phyloP scores from a whole-genome alignment of 2,888 invertebrate species.

The Diadegma fenestrale region DNA sequence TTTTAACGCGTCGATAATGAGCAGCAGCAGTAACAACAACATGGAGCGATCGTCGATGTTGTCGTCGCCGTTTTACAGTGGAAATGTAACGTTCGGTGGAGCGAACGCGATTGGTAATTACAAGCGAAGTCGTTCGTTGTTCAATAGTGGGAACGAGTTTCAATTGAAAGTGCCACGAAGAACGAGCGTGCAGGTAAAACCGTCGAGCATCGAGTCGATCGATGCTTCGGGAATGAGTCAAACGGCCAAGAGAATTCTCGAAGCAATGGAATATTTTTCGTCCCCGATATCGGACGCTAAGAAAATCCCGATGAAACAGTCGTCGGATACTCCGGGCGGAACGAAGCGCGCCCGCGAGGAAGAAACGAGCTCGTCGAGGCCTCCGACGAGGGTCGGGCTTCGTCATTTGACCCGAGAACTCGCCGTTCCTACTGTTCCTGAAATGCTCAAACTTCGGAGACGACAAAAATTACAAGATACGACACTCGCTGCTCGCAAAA shows the following conservation, averaged over 20 bases:
- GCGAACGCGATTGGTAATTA: constrained; percentile 85
- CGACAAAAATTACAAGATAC: constrained; percentile 87
- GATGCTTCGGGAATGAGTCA: constrained; percentile 87
- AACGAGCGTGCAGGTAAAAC: constrained; percentile 85
- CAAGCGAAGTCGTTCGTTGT: constrained; percentile 75
- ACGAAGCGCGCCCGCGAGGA: constrained; percentile 74
- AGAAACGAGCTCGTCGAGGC: constrained; percentile 65
- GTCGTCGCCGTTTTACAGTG: constrained; percentile 91
- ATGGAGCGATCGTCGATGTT: constrained; percentile 83
- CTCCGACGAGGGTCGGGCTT: constrained; percentile 78
- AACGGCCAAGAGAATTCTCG: constrained; percentile 92
- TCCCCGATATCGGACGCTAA: constrained; percentile 92
- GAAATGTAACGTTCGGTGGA: constrained; percentile 91
- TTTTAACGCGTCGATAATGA: constrained; percentile 85
- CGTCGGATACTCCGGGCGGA: constrained; percentile 74
- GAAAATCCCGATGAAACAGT: constrained; percentile 88
- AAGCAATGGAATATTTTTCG: constrained; percentile 92
- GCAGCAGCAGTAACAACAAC: constrained; percentile 85
- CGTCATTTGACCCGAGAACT: constrained; percentile 85
- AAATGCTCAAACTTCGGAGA: constrained; percentile 87
- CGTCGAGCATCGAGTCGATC: constrained; percentile 81
- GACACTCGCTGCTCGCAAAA: constrained; percentile 88
- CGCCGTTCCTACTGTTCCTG: constrained; percentile 88
- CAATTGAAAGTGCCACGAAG: constrained; percentile 80
- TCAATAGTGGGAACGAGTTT: constrained; percentile 77